Evolutionary conservation across 2,113 vertebrate species (phyloP), one percentile per base, ranked within the genome.

Genomic region (Numenius arquata): DNA sequence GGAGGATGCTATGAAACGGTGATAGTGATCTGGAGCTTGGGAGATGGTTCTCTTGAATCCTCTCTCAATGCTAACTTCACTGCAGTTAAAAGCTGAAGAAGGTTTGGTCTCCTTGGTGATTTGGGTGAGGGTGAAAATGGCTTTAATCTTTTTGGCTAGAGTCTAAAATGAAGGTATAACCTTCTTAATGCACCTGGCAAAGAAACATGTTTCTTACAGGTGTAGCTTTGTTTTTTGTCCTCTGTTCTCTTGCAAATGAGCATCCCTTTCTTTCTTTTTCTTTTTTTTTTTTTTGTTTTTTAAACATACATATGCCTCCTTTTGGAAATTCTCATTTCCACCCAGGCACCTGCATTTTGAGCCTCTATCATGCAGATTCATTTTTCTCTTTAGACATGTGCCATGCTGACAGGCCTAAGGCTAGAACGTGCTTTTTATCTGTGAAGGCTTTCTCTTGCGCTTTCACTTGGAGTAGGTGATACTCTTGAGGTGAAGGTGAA

Each of bases 371-470:
- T 97, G 96, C 77, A 96, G 95, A 95, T 96, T 61, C 14, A 2
- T 89, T 94, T 85, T 96, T 93, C 94, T 92, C 89, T 97, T 97
- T 96, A 93, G 96, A 88, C 74, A 9, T 96, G 94, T 97, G 95
- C 96, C 94, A 95, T 92, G 66, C 93, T 96, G 94, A 76, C 83
- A 90, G 73, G 89, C 96, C 94, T 92, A 40, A 43, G 92, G 94
- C 92, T 92, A 91, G 70, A 82, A 79, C 74, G 30, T 63, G 77
- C 86, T 92, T 96, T 96, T 93, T 92, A 88, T 95, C 91, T 95
- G 80, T 50, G 66, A 70, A 89, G 82, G 62, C 29, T 89, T 96
- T 89, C 67, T 95, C 80, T 89, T 76, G 90, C 80, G 53, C 92
- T 96, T 95, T 94, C 86, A 40, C 70, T 94, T 53, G 4, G 53